A percentile compares a stretch with the other conserved stretches of the same genome.
These are phyloP conservation scores for Pitangus sulphuratus DNA, from an alignment of 2,797 vertebrate species.

Conservation along the genomic window DNA sequence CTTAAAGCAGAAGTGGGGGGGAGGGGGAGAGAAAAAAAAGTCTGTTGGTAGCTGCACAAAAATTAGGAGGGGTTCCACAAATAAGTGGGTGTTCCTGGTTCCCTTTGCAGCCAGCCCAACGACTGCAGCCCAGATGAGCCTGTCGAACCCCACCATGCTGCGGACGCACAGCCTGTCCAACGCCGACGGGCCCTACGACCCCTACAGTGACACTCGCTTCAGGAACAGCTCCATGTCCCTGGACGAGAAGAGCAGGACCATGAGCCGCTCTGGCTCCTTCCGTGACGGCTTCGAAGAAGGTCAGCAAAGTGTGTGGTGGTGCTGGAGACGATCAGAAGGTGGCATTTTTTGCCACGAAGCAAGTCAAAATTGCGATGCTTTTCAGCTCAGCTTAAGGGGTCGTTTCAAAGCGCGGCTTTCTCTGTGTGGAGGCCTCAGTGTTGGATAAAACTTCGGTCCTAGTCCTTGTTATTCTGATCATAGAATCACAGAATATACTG, in stretches of 20 bases:
- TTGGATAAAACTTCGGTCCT: background rate
- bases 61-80: background rate
- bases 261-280: constrained; percentile 97
- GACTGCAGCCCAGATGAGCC: constrained; percentile 86
- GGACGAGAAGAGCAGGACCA: constrained; percentile 93
- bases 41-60: background rate
- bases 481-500: background rate
- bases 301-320: constrained; percentile 52
- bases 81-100: background rate
- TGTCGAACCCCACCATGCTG: constrained; percentile 83
- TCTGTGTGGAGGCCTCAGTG: background rate
- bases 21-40: too few relatives aligned
- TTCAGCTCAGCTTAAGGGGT: rapidly evolving
- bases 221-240: constrained; percentile 97
- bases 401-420: background rate
- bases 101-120: constrained; percentile 88
- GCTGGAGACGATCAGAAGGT: background rate
- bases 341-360: background rate
- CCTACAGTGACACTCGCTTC: constrained; percentile 86
- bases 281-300: constrained; percentile 97
- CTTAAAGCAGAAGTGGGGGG: background rate
- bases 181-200: constrained; percentile 86
- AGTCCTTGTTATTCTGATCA: rapidly evolving
- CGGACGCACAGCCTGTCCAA: constrained; percentile 93
- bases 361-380: background rate